These are phyloP conservation scores for Squalus acanthias DNA, from an alignment of 2,797 vertebrate genomes.

Conservation along the genomic window DNA sequence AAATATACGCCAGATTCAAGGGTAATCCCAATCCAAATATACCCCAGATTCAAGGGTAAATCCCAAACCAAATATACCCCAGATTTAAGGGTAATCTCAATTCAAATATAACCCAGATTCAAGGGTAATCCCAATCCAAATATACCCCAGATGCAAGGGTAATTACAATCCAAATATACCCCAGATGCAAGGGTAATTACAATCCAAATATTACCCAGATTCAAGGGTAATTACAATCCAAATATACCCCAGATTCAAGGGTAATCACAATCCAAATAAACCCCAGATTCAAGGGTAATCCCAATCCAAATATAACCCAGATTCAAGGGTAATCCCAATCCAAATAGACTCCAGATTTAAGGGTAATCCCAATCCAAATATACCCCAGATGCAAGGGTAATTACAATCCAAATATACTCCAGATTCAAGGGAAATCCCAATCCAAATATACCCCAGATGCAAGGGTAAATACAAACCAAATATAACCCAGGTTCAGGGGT, in stretches of 20 bases:
- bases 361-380: background rate
- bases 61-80: background rate
- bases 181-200: background rate
- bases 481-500: too few relatives aligned
- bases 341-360: background rate
- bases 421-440: background rate
- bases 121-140: background rate
- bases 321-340: background rate
- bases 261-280: background rate
- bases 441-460: background rate
- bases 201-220: background rate
- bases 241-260: background rate
- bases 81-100: background rate
- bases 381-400: background rate
- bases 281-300: background rate
- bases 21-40: background rate
- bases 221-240: background rate
- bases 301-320: background rate
- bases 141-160: background rate
- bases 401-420: background rate
- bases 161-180: background rate
- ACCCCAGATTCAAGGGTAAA: background rate
- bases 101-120: background rate
- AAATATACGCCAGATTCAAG: background rate
- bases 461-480: background rate